A percentile compares a stretch with the other conserved stretches of the same genome.
phyloP scores from a whole-genome alignment of 2,888 invertebrate species.

The Caenorhabditis plicata region DNA sequence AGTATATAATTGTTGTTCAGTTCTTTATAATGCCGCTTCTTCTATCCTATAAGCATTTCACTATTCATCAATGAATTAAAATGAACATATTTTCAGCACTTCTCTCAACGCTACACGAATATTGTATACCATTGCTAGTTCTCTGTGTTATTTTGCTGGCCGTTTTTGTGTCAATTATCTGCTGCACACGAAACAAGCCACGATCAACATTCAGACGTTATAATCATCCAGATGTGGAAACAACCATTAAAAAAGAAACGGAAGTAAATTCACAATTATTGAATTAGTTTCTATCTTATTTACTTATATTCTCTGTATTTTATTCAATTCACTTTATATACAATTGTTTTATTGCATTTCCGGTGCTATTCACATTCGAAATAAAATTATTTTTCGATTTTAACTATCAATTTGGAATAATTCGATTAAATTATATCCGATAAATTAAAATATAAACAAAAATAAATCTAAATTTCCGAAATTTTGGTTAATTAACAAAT shows the following conservation, averaged over 20 bases:
- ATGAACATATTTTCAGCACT: constrained; percentile 14
- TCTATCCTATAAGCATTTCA: neutral
- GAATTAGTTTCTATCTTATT: no score
- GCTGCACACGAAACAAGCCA: constrained; percentile 2
- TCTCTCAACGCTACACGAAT: neutral
- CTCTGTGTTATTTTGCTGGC: neutral
- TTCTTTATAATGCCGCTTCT: neutral
- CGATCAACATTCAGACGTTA: neutral
- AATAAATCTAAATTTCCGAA: no score
- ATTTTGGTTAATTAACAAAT: no score
- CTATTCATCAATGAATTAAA: neutral
- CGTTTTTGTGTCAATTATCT: constrained; percentile 2
- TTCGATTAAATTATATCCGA: no score
- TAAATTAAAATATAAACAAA: no score
- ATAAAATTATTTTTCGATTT: no score
- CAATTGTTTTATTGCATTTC: no score
- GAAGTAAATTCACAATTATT: no score
- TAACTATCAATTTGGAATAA: no score
- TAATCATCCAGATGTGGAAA: neutral
- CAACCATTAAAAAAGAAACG: neutral
- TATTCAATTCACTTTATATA: no score
- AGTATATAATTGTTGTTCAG: neutral
- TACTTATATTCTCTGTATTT: no score
- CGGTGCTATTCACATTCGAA: no score
- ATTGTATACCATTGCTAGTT: constrained; percentile 4